A percentile compares a stretch with the other conserved stretches of the same genome.
Conservation (phyloP, 2,113 vertebrate species). For the Edolisoma coerulescens region DNA sequence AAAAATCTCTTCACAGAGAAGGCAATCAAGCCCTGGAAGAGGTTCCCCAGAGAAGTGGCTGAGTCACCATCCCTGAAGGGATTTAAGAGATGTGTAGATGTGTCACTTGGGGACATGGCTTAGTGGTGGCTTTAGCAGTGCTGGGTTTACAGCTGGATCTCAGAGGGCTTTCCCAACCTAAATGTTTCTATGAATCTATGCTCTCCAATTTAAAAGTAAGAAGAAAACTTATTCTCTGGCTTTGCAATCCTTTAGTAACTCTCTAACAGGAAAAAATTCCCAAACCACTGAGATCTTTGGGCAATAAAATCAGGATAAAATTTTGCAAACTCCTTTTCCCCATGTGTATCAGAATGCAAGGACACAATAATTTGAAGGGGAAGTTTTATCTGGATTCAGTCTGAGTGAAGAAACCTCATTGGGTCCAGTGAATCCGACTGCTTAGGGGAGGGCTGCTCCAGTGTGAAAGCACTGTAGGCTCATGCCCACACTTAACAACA, state of each 20-base stretch:
- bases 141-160: neutral
- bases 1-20: neutral
- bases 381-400: neutral
- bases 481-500: neutral
- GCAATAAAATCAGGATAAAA: neutral
- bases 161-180: neutral
- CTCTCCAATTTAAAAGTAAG: neutral
- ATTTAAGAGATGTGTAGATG: neutral
- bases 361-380: neutral
- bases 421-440: neutral
- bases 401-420: neutral
- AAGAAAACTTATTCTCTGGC: neutral
- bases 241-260: neutral
- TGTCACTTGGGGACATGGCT: neutral
- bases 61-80: neutral
- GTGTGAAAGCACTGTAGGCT: neutral
- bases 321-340: neutral
- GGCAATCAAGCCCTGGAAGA: neutral
- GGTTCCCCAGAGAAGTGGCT: neutral
- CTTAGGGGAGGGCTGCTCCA: neutral
- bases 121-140: neutral
- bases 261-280: neutral
- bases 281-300: neutral
- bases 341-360: neutral
- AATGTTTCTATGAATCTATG: neutral